Evolutionary conservation across 35 echinoderm and acorn worm species (phyloP), one percentile per base, ranked within the genome.

Genomic region (Nesometra sesokonis): DNA sequence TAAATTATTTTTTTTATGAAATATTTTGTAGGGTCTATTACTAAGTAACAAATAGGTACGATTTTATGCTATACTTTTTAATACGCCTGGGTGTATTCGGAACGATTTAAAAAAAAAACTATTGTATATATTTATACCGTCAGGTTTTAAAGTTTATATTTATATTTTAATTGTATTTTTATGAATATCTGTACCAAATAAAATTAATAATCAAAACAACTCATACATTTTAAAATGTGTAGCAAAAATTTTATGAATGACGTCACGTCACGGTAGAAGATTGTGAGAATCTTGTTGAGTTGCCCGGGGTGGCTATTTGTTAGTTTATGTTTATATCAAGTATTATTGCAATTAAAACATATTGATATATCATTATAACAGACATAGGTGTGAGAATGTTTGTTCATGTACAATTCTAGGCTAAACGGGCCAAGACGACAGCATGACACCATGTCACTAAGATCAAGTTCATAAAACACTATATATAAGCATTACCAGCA

Each of bases 271-370:
- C 38, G 8, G 52, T 67, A 67, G 1, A 67, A 5, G 23, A 27
- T 1, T 5, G 9, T 27, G 52, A 67, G 52, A 27, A 27, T 17
- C 23, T 19, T 67, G 52, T 67, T 67, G 7, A 13, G 7, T 67
- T 13, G 52, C 52, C 52, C 23, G 11, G 21, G 52, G 52, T 67
- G 52, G 9, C 23, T 13, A 67, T 67, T 67, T 5, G 11, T 67
- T 67, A 67, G 52, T 67, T 67, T 67, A 67, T 67, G 52, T 67
- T 67, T 67, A 67, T 67, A 67, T 67, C 52, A 67, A 67, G 52
- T 67, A 67, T 67, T 67, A 67, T 67, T 67, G 52, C 23, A 67
- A 67, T 67, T 67, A 67, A 67, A 67, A 19, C 23, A 67, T 19
- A 67, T 27, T 67, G 52, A 67, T 67, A 67, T 67, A 67, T 67